Percentiles rank a stretch among this genome's conserved stretches.
These are phyloP conservation scores for Zalophus californianus DNA, from an alignment of 2,797 vertebrate genomes.

Conservation along the genomic window DNA sequence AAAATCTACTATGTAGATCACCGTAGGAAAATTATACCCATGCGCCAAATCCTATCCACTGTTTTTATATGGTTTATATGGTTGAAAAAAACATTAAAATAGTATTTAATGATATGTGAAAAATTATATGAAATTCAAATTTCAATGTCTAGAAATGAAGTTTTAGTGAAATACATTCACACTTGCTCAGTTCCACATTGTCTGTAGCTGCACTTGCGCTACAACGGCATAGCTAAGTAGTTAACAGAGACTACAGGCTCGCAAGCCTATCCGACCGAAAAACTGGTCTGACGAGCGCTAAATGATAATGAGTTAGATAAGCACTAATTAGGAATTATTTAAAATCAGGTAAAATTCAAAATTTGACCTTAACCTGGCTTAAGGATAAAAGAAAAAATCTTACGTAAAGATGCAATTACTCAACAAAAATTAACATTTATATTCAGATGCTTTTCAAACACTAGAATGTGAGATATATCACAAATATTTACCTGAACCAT, in stretches of 20 bases:
- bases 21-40: neutral
- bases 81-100: neutral
- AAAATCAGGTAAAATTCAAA: constrained; percentile 51
- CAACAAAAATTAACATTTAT: constrained; percentile 32
- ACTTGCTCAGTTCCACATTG: neutral
- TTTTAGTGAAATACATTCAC: neutral
- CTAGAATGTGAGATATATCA: neutral
- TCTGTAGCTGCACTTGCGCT: neutral
- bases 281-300: neutral
- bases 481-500: constrained; percentile 49
- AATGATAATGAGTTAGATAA: neutral
- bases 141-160: constrained; percentile 21
- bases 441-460: constrained; percentile 41
- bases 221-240: neutral
- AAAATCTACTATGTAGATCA: neutral
- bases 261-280: constrained; percentile 23
- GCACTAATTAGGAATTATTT: neutral
- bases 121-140: constrained; percentile 10
- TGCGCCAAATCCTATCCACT: neutral
- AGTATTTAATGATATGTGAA: neutral
- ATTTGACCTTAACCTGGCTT: constrained; percentile 16
- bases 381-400: constrained; percentile 38
- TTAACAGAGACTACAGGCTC: neutral
- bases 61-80: neutral
- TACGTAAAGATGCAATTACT: constrained; percentile 27